Percentiles rank a stretch among this genome's conserved stretches.
phyloP scores from a whole-genome alignment of 2,113 vertebrate genomes.

The Motacilla alba region DNA sequence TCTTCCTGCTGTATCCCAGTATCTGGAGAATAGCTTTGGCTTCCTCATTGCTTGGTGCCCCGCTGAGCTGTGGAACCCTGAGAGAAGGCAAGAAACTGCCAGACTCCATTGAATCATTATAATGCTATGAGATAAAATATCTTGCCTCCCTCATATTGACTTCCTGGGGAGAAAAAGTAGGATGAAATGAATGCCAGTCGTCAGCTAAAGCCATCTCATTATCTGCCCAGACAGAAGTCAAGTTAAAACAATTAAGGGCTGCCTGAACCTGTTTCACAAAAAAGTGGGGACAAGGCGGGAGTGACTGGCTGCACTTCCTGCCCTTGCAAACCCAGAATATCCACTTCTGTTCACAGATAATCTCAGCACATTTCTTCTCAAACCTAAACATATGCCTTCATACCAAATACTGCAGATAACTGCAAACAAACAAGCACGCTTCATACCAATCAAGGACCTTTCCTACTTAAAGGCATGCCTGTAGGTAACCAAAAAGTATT shows the following conservation, averaged over 20 bases:
- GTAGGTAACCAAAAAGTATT: background rate
- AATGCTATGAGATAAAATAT: background rate
- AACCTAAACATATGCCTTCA: background rate
- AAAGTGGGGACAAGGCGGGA: background rate
- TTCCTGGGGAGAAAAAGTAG: constrained; percentile 15
- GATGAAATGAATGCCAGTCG: background rate
- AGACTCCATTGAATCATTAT: background rate
- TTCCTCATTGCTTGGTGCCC: constrained; percentile 3
- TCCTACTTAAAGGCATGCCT: background rate
- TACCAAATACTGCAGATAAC: background rate
- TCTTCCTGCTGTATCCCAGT: background rate
- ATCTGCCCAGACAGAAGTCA: background rate
- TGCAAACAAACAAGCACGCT: background rate
- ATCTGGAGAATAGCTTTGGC: background rate
- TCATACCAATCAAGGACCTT: background rate
- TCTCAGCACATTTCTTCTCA: background rate
- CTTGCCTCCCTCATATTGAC: background rate
- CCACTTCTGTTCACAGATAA: background rate
- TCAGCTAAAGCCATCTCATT: background rate
- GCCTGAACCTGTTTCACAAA: background rate
- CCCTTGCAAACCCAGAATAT: background rate
- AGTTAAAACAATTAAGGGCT: background rate
- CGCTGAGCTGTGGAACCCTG: constrained; percentile 27
- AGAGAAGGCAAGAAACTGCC: background rate
- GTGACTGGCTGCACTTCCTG: background rate